These are phyloP conservation scores for Elephas maximus DNA, from an alignment of 2,113 vertebrate species.

Conservation along the genomic window DNA sequence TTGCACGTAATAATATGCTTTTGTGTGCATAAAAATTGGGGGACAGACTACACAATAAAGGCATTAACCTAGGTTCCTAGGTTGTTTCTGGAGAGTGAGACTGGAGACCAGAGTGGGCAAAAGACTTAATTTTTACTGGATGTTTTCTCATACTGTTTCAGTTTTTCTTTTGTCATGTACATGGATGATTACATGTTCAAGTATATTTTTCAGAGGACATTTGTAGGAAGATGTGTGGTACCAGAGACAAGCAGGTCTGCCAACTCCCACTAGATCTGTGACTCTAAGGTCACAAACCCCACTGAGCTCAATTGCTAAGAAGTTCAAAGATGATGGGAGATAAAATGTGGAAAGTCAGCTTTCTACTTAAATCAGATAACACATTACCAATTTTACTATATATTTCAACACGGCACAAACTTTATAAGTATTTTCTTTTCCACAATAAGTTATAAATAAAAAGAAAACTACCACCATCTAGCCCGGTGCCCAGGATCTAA, in stretches of 20 bases:
- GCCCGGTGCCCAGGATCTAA: not conserved
- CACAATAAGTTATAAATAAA: not conserved
- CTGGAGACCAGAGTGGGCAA: not conserved
- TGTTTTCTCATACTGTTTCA: not conserved
- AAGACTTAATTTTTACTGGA: not conserved
- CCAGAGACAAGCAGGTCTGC: not conserved
- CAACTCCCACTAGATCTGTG: not conserved
- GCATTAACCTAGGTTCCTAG: not conserved
- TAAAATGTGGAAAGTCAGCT: not conserved
- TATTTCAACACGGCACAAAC: not conserved
- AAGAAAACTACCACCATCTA: not conserved
- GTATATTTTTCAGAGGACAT: not conserved
- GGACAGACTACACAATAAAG: not conserved
- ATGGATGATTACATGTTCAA: not conserved
- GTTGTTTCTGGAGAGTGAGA: not conserved
- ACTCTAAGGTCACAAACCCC: not conserved
- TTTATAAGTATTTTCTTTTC: not conserved
- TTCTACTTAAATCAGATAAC: conserved; percentile 3
- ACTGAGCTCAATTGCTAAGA: not conserved
- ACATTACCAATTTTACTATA: not conserved
- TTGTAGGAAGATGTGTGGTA: not conserved
- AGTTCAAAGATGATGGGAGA: not conserved
- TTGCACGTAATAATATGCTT: not conserved
- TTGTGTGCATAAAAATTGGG: not conserved
- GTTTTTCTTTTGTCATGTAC: not conserved